phyloP scores from a whole-genome alignment of 2,888 invertebrate genomes.

The Linnaemya vulpina region DNA sequence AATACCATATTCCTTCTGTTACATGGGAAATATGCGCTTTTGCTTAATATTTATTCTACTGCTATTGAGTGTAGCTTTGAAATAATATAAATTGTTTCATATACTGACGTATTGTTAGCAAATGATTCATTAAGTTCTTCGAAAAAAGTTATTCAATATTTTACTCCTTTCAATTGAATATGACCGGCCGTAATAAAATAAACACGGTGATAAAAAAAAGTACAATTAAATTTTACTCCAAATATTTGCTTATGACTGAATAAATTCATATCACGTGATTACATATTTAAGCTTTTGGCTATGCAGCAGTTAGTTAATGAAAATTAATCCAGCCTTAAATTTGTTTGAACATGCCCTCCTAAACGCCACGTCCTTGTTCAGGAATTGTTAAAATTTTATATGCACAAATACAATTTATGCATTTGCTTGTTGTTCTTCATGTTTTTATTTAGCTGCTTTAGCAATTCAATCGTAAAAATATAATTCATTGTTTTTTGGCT shows the following conservation, averaged over 20 bases:
- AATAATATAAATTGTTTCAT: slow-evolving; percentile 26
- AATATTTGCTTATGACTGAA: too few relatives aligned
- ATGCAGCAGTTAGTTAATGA: too few relatives aligned
- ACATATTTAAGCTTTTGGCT: too few relatives aligned
- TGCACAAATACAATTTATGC: slow-evolving; percentile 33
- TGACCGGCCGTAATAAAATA: too few relatives aligned
- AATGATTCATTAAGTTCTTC: too few relatives aligned
- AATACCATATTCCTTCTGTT: not conserved
- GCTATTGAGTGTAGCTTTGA: slow-evolving; percentile 50
- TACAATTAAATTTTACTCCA: too few relatives aligned
- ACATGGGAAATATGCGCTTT: not conserved
- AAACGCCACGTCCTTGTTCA: not conserved
- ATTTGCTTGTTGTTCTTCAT: slow-evolving; percentile 30
- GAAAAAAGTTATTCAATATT: too few relatives aligned
- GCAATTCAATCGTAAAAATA: slow-evolving; percentile 71
- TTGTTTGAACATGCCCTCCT: too few relatives aligned
- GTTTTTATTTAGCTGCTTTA: slow-evolving; percentile 58
- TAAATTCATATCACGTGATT: too few relatives aligned
- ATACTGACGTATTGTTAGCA: slow-evolving; percentile 15
- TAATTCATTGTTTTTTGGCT: slow-evolving; percentile 67
- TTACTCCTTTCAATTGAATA: too few relatives aligned
- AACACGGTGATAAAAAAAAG: too few relatives aligned
- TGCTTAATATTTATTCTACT: slow-evolving; percentile 41
- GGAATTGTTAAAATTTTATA: not conserved
- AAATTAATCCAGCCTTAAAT: too few relatives aligned